Percentiles rank a stretch among this genome's conserved stretches.
These are phyloP conservation scores for Pseudocheirus occidentalis DNA, from an alignment of 2,797 vertebrate species.

Conservation along the genomic window DNA sequence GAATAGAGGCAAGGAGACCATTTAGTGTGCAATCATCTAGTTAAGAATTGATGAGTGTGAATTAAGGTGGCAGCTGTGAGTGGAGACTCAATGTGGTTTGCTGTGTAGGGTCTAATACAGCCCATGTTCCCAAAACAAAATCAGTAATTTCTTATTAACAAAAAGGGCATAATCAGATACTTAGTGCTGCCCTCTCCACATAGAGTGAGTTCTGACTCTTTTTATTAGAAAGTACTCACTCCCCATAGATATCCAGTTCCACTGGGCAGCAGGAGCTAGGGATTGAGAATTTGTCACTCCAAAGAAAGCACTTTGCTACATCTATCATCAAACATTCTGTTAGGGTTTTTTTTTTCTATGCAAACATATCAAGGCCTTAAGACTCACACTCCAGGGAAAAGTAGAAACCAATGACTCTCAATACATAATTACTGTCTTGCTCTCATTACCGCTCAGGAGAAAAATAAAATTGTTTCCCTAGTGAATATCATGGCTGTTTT, in stretches of 20 bases:
- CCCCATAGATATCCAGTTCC: not conserved
- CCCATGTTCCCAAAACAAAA: not conserved
- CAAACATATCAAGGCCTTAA: not conserved
- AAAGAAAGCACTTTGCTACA: not conserved
- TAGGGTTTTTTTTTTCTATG: no score
- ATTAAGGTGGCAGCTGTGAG: not conserved
- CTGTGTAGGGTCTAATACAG: not conserved
- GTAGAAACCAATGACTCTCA: not conserved
- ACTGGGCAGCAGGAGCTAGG: not conserved
- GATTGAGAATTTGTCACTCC: not conserved
- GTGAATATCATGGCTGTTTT: not conserved
- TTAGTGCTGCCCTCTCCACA: not conserved
- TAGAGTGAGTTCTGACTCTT: no score
- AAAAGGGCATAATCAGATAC: not conserved
- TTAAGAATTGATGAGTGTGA: not conserved
- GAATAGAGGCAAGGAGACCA: not conserved
- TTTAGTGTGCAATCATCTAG: not conserved
- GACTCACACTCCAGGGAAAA: not conserved
- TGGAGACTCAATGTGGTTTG: not conserved
- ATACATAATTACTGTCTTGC: not conserved
- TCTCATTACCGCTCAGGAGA: accelerated
- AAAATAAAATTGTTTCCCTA: not conserved
- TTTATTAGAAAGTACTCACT: accelerated
- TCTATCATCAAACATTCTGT: not conserved
- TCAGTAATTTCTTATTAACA: not conserved